A percentile compares a stretch with the other conserved stretches of the same genome.
Conservation (phyloP, 2,113 vertebrate genomes). For the Acanthisitta chloris region DNA sequence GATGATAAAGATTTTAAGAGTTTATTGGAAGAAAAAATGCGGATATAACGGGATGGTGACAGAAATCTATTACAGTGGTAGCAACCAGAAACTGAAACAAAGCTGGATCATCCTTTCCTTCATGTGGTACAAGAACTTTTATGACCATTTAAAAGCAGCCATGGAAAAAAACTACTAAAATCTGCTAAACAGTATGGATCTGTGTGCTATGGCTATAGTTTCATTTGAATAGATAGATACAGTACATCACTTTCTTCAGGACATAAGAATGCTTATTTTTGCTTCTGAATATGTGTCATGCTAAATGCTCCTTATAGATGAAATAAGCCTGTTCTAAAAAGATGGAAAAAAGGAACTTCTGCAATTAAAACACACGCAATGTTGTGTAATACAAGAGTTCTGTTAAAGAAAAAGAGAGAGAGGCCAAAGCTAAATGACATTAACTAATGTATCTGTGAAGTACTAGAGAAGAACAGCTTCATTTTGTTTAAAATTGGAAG, state of each 20-base stretch:
- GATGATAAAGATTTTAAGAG: conserved; percentile 65
- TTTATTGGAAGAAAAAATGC: conserved; percentile 78
- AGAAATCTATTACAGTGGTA: conserved; percentile 63
- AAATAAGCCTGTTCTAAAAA: not conserved
- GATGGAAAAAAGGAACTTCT: not conserved
- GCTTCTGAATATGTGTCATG: not conserved
- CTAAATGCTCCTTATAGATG: not conserved
- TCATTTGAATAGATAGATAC: not conserved
- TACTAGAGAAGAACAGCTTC: not conserved
- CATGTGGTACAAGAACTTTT: not conserved
- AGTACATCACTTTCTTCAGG: not conserved
- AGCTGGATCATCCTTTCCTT: not conserved
- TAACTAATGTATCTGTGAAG: not conserved
- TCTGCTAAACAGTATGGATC: not conserved
- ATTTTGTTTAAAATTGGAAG: not conserved
- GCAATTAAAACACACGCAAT: not conserved
- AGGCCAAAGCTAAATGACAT: not conserved
- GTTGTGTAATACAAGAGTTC: not conserved
- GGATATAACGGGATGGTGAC: conserved; percentile 60
- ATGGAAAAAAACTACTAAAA: not conserved
- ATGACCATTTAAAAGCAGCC: not conserved
- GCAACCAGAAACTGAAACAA: conserved; percentile 53
- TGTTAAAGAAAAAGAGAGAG: not conserved
- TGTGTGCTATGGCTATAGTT: not conserved
- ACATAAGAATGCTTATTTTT: not conserved